These are phyloP conservation scores for Platyrinchus mystaceus DNA, from an alignment of 2,797 vertebrate species.

Conservation along the genomic window DNA sequence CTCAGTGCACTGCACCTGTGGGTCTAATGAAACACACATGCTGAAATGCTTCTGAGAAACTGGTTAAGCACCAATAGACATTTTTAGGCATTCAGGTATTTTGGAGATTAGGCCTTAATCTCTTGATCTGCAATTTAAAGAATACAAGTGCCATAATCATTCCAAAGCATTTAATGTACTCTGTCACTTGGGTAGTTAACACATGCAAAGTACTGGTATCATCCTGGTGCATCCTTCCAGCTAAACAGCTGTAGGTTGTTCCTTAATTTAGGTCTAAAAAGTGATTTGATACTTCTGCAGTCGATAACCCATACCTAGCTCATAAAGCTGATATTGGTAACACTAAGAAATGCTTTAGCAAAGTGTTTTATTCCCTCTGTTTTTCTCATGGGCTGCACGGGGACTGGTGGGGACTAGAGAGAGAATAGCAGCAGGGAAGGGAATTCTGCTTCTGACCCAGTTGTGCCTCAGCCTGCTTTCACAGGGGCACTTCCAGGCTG, in stretches of 20 bases:
- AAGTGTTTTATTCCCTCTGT: not conserved
- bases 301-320: not conserved
- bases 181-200: not conserved
- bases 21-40: not conserved
- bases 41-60: not conserved
- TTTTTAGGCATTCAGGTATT: not conserved
- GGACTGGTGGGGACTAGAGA: not conserved
- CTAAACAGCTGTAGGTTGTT: not conserved
- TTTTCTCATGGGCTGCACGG: not conserved
- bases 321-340: not conserved
- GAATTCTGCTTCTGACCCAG: not conserved
- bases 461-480: not conserved
- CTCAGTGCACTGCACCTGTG: not conserved
- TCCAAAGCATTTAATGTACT: not conserved
- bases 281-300: not conserved
- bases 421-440: not conserved
- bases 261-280: not conserved
- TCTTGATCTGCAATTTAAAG: not conserved
- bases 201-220: not conserved
- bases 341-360: not conserved
- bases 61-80: not conserved
- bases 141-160: not conserved
- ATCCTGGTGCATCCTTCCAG: not conserved
- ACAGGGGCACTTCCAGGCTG: not conserved
- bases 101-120: not conserved